Evolutionary conservation across 2,888 invertebrate genomes (phyloP), one percentile per base, ranked within the genome.

Genomic region (Amphipoea oculea): DNA sequence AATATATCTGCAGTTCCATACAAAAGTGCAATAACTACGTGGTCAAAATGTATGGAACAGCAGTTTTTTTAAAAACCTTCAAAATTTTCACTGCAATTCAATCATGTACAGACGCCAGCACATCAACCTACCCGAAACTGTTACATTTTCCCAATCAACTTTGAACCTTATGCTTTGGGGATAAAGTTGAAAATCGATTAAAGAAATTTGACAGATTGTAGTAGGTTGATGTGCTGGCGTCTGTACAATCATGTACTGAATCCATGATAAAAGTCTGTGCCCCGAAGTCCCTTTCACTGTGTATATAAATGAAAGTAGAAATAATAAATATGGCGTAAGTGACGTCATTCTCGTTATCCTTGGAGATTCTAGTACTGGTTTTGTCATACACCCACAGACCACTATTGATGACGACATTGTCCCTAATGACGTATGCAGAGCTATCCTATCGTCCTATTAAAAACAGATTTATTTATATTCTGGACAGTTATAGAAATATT

Each of bases 321-420:
- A 29, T 23, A n/a, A 20, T 1, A 40, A 70, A 48, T 7, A 54
- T 68, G 12, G 20, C n/a, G 9, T 51, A 23, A 20, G 54, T 23
- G 48, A 48, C 11, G 45, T 68, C 67, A 68, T 17, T 77, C 17
- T 23, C 14, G 11, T 78, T 68, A 67, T 68, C 62, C 68, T 42
- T 51, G 12, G 62, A 78, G 42, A 68, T 68, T n/a, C 36, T 20
- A 66, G 36, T 29, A 14, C 66, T 67, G 51, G 29, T 60, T 60
- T 54, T 66, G 67, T 67, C 60, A n/a, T 62, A 54, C 72, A 54
- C 79, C 79, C 79, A 67, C 79, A 45, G 6, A n/a, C 45, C 6
- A 42, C 40, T 62, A 57, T 51, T 29, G 23, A 54, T 77, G 68
- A 78, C 78, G 78, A 36, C 29, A 42, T 67, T 51, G 7, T 66